A percentile compares a stretch with the other conserved stretches of the same genome.
These are phyloP conservation scores for Oreochromis mossambicus DNA, from an alignment of 2,797 vertebrate genomes.

Conservation along the genomic window DNA sequence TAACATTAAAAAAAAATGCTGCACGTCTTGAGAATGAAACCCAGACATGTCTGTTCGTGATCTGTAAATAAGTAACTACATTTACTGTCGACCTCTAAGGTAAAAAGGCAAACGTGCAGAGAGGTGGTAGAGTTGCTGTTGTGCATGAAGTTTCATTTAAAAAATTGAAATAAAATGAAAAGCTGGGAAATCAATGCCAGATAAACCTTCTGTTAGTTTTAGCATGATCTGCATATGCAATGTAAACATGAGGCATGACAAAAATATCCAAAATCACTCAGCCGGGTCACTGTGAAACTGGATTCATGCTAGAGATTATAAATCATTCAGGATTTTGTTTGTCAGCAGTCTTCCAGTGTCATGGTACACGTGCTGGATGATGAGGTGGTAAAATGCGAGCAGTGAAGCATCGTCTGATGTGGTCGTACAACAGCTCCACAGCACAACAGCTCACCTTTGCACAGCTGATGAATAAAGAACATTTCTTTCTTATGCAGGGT, in stretches of 20 bases:
- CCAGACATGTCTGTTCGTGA: background rate
- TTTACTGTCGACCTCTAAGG: background rate
- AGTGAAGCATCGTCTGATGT: background rate
- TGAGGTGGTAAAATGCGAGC: background rate
- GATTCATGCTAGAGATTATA: background rate
- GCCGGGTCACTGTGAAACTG: background rate
- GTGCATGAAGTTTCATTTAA: background rate
- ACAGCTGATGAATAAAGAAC: conserved; percentile 1
- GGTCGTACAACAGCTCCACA: background rate
- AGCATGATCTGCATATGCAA: background rate
- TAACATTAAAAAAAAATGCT: background rate
- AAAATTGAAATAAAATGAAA: background rate
- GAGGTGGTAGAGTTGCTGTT: background rate
- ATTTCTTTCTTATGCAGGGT: background rate
- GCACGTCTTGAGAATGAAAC: background rate
- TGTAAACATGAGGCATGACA: background rate
- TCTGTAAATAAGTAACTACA: background rate
- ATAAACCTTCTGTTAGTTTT: background rate
- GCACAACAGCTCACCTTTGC: background rate
- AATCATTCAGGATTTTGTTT: conserved; percentile 1
- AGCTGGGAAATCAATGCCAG: background rate
- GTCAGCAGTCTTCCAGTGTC: background rate
- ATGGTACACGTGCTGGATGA: background rate
- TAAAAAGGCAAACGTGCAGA: background rate
- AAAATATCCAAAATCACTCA: background rate